Conservation (phyloP, 2,113 vertebrate species). For the Corythaixoides concolor region DNA sequence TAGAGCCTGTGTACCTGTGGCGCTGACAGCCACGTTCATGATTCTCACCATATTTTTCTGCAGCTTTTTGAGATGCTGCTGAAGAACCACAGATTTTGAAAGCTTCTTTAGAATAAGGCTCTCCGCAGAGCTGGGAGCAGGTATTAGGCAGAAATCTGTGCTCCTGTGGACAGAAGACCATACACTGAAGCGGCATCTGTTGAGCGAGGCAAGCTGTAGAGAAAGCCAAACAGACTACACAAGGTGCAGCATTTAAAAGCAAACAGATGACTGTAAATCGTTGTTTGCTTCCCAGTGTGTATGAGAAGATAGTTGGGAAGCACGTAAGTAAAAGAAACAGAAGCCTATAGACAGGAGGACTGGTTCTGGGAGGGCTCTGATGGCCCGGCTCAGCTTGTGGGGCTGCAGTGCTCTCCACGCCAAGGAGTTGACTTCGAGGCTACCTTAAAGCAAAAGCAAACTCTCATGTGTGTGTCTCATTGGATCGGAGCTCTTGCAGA, state of each 20-base stretch:
- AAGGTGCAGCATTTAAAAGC: background rate
- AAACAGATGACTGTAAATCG: background rate
- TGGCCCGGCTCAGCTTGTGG: fast-evolving
- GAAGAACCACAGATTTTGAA: background rate
- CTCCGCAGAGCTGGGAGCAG: background rate
- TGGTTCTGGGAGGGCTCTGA: fast-evolving
- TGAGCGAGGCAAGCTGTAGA: background rate
- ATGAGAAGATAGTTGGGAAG: background rate
- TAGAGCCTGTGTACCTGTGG: background rate
- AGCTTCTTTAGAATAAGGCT: background rate
- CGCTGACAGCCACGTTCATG: background rate
- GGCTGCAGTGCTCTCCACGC: background rate
- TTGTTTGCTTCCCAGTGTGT: background rate
- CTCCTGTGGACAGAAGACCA: fast-evolving
- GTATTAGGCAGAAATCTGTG: background rate
- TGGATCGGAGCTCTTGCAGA: background rate
- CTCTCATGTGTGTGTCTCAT: background rate
- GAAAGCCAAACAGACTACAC: background rate
- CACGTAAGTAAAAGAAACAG: fast-evolving
- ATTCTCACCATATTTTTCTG: background rate
- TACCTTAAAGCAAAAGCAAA: background rate
- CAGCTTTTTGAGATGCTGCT: background rate
- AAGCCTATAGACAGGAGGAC: background rate
- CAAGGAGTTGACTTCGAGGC: background rate
- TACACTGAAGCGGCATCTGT: background rate